phyloP scores from a whole-genome alignment of 2,888 invertebrate species.

The Tolmerus cingulatus region DNA sequence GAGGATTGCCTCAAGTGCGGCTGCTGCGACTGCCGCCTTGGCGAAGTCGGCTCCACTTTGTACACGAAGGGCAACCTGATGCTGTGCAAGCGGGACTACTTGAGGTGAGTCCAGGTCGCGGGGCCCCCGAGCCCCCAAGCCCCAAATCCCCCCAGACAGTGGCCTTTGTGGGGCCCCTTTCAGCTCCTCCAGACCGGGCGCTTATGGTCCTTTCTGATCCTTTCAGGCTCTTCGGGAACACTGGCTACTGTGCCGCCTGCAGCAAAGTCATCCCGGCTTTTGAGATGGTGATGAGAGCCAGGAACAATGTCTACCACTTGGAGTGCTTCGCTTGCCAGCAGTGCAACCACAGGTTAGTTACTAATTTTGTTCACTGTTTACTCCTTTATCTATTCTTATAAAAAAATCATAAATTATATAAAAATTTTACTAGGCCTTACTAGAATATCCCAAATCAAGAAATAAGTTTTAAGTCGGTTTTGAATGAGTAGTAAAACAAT shows the following conservation, averaged over 20 bases:
- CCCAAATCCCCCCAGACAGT: background rate
- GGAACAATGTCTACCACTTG: conserved; percentile 95
- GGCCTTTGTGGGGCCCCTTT: background rate
- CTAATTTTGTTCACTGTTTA: background rate
- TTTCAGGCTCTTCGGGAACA: conserved; percentile 88
- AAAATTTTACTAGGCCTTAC: too few relatives aligned
- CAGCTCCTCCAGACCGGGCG: background rate
- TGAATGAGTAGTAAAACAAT: too few relatives aligned
- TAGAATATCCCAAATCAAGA: too few relatives aligned
- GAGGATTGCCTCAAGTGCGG: conserved; percentile 98
- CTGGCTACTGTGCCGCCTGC: conserved; percentile 96
- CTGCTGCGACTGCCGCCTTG: conserved; percentile 95
- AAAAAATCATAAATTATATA: too few relatives aligned
- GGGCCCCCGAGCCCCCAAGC: too few relatives aligned
- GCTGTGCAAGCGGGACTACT: conserved; percentile 94
- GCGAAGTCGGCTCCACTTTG: conserved; percentile 94
- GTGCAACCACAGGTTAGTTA: conserved; percentile 92
- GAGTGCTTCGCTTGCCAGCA: conserved; percentile 99
- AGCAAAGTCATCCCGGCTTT: conserved; percentile 98
- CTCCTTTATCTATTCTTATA: too few relatives aligned
- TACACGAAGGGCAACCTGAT: conserved; percentile 96
- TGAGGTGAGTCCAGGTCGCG: conserved; percentile 70
- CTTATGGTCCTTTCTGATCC: conserved; percentile 50
- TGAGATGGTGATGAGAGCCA: conserved; percentile 98
- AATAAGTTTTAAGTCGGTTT: too few relatives aligned